phyloP scores from a whole-genome alignment of 2,888 invertebrate species.

The Aethes cnicana region DNA sequence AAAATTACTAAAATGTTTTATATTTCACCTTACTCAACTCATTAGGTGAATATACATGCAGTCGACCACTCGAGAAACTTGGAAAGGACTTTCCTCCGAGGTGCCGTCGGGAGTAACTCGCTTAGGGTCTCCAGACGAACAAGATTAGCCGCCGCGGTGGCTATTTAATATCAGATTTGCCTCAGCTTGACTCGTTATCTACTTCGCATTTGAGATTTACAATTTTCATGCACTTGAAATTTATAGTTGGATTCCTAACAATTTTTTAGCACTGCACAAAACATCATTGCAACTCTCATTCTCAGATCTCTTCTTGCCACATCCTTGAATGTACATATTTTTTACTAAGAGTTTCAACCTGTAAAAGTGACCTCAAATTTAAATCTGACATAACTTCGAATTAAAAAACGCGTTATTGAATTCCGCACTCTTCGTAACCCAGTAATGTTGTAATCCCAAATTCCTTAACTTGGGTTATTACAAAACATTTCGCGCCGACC shows the following conservation, averaged over 20 bases:
- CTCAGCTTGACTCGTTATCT: constrained; percentile 62
- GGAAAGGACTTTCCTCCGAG: constrained; percentile 24
- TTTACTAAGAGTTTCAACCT: not conserved
- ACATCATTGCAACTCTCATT: not conserved
- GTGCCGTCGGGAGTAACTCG: constrained; percentile 53
- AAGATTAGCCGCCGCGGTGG: constrained; percentile 72
- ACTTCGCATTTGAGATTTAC: constrained; percentile 35
- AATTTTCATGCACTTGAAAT: constrained; percentile 23
- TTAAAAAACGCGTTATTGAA: constrained; percentile 32
- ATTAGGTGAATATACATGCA: constrained; percentile 16
- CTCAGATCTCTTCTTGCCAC: not conserved
- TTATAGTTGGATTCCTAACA: no score
- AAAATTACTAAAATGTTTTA: no score
- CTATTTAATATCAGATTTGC: constrained; percentile 77
- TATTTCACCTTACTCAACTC: no score
- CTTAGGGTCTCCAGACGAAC: constrained; percentile 75
- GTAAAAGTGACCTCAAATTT: constrained; percentile 1
- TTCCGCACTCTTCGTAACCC: constrained; percentile 40
- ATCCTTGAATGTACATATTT: not conserved
- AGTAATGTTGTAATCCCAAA: constrained; percentile 48
- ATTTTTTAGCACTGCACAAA: no score
- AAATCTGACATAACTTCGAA: not conserved
- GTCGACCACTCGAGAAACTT: constrained; percentile 15
- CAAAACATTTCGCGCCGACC: constrained; percentile 50
- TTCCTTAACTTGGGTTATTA: constrained; percentile 48